Evolutionary conservation across 2,113 vertebrate genomes (phyloP), one percentile per base, ranked within the genome.

Genomic region (Nanger granti): DNA sequence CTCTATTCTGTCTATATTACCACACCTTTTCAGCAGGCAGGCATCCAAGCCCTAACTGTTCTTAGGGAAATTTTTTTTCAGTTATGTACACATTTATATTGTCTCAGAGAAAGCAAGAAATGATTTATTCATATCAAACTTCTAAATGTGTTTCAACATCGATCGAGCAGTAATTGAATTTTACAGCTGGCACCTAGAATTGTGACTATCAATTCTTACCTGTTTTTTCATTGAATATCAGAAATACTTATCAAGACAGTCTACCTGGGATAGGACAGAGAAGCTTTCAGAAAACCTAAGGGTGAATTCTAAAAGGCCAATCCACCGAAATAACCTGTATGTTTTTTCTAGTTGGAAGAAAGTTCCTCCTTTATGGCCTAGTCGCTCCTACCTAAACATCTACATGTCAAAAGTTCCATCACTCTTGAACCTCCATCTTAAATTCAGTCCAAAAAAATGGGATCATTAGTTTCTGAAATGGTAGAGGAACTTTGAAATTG

Each of bases 131-230:
- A 64, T 76, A 86, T 93, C 80, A 83, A 64, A 83, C 22, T 93
- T 87, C n/a, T 96, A 89, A 86, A 64, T 86, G 4, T 87, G n/a
- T 95, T 95, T 98, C 49, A 84, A 93, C 57, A 64, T 59, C 49
- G 2, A 44, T 66, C 24, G 31, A 95, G 31, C 73, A 93, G 52
- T 89, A 79, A 84, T 55, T 93, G 59, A 95, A 89, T 87, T 97
- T 95, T 91, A 69, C 4, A 83, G 18, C 31, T 93, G 37, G 28
- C 14, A 49, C n/a, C 55, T 95, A 57, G 62, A 90, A 66, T 90
- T 92, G 26, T 94, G 15, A 89, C 22, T 91, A 47, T 82, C 47
- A 76, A 1, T 86, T 96, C 55, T 91, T 96, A 93, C 26, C 52
- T 31, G 9, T 91, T 86, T 12, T 91, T 95, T 91, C 14, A 93